Evolutionary conservation across 2,113 vertebrate species (phyloP).

Genomic region (Halcyon malimbica): DNA sequence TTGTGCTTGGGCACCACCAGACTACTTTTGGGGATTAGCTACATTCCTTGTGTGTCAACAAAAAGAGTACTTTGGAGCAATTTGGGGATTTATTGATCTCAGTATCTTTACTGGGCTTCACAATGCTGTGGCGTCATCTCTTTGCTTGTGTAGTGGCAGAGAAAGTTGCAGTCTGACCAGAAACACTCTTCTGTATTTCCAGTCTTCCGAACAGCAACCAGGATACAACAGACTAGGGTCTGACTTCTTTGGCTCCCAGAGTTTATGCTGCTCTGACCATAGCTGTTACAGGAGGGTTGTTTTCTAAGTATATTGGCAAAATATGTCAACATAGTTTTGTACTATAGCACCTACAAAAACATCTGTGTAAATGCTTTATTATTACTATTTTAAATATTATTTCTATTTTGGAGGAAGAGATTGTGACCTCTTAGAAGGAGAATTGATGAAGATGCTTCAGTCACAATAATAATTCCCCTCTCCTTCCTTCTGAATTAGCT

Average conservation of each 20-base stretch:
- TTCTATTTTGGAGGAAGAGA: neutral
- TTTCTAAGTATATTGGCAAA: neutral
- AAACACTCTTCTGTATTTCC: neutral
- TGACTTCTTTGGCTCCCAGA: neutral
- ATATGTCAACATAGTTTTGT: neutral
- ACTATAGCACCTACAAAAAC: neutral
- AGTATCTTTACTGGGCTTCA: neutral
- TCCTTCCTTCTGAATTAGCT: neutral
- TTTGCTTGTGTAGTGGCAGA: neutral
- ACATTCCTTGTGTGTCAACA: neutral
- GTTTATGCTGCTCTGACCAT: neutral
- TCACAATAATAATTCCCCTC: neutral
- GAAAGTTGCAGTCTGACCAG: neutral
- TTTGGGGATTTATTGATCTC: neutral
- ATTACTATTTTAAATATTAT: neutral
- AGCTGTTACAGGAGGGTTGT: rapidly evolving
- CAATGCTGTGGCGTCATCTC: neutral
- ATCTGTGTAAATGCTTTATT: neutral
- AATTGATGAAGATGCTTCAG: neutral
- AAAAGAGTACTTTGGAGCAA: neutral
- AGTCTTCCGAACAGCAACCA: neutral
- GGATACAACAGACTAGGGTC: neutral
- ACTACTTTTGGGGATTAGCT: neutral
- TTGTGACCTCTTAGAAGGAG: neutral
- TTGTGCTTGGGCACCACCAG: neutral